phyloP scores from a whole-genome alignment of 1,140 invertebrate genomes.

The Eufriesea mexicana region DNA sequence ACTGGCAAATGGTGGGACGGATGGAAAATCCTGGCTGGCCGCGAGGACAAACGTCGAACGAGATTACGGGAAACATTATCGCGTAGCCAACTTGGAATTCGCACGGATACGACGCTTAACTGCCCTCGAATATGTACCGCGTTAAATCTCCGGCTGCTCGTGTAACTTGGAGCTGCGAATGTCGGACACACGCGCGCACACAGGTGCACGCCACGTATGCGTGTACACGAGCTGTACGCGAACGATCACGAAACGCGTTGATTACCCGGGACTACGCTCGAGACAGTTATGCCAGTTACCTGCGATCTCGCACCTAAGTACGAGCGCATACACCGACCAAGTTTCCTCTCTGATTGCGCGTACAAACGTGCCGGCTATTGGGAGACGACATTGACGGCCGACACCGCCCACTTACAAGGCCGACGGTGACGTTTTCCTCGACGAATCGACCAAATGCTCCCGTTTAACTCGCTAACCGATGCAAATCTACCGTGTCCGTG shows the following conservation, averaged over 20 bases:
- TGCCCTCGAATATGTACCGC: constrained; percentile 30
- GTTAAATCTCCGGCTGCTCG: constrained; percentile 49
- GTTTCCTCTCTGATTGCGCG: constrained; percentile 55
- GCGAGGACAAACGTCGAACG: constrained; percentile 12
- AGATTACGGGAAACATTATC: constrained; percentile 44
- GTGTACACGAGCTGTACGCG: neutral
- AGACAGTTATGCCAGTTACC: constrained; percentile 68
- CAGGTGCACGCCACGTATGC: neutral
- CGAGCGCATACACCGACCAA: constrained; percentile 63
- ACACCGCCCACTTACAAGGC: neutral
- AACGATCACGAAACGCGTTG: constrained; percentile 64
- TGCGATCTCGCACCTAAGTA: constrained; percentile 63
- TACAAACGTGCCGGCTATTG: constrained; percentile 8
- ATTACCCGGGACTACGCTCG: constrained; percentile 63
- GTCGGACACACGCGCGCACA: neutral
- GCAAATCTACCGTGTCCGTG: neutral
- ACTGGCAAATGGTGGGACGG: too few relatives aligned
- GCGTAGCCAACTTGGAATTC: constrained; percentile 27
- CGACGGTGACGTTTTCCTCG: constrained; percentile 31
- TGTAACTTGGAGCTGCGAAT: constrained; percentile 7
- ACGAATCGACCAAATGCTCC: constrained; percentile 56
- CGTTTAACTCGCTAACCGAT: constrained; percentile 70
- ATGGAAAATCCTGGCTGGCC: neutral
- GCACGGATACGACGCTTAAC: constrained; percentile 39
- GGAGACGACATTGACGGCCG: constrained; percentile 8